These are phyloP conservation scores for Apotomis turbidana DNA, from an alignment of 2,888 invertebrate genomes.

Conservation along the genomic window DNA sequence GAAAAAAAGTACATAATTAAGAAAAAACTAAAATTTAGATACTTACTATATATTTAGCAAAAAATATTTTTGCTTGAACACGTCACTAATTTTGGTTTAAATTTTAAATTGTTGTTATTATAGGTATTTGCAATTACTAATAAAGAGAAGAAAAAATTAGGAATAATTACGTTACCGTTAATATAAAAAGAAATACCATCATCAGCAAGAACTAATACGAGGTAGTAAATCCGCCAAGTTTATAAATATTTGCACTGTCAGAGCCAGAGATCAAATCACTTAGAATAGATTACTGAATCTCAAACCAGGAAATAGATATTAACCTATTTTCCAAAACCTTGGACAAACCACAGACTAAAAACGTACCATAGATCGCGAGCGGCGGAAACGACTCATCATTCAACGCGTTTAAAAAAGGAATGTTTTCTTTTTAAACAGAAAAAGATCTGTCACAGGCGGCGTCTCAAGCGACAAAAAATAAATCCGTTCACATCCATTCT, in stretches of 20 bases:
- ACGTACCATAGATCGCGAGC: conserved; percentile 30
- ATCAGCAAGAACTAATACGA: background rate
- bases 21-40: no score
- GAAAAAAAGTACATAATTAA: background rate
- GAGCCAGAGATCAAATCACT: background rate
- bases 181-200: no score
- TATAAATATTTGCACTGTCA: background rate
- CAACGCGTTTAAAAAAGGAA: conserved; percentile 40
- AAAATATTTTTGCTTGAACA: no score
- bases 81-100: no score
- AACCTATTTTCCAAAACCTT: conserved; percentile 27
- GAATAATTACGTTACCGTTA: no score
- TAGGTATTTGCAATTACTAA: no score
- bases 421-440: conserved; percentile 40
- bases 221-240: background rate
- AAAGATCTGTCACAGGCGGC: conserved; percentile 38
- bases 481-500: conserved; percentile 32
- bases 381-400: conserved; percentile 38
- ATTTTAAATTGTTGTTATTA: no score
- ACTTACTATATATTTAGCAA: no score
- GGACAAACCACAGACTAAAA: conserved; percentile 36
- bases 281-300: background rate
- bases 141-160: no score
- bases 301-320: conserved; percentile 12
- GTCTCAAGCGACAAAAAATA: conserved; percentile 34